phyloP scores from a whole-genome alignment of 2,888 invertebrate species.

The Hofmannophila pseudospretella region DNA sequence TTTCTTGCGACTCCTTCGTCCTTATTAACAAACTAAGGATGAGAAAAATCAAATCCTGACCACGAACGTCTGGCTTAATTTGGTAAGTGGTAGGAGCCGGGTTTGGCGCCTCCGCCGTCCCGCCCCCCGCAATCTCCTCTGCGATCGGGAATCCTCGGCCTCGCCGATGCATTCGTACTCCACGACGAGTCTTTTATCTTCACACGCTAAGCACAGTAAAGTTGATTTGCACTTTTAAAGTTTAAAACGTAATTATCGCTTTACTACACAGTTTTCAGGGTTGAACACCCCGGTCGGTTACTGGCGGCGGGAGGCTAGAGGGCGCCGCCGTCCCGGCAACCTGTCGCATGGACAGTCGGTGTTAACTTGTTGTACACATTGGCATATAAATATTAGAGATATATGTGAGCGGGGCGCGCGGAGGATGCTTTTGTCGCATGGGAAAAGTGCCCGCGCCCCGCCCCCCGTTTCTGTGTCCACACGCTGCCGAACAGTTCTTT shows the following conservation, averaged over 20 bases:
- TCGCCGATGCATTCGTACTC: too few species aligned
- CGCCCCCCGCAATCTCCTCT: conserved; percentile 11
- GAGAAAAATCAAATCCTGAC: conserved; percentile 99
- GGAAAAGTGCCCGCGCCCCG: conserved; percentile 42
- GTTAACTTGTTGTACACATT: conserved; percentile 67
- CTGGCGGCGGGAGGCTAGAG: conserved; percentile 59
- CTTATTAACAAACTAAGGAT: conserved; percentile 88
- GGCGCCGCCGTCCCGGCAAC: conserved; percentile 64
- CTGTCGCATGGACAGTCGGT: conserved; percentile 73
- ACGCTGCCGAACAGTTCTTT: conserved; percentile 60
- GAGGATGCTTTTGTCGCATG: conserved; percentile 45
- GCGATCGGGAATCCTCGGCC: neutral
- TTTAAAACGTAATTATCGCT: conserved; percentile 6
- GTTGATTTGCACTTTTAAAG: conserved; percentile 18
- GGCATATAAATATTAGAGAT: conserved; percentile 52
- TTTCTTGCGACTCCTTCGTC: conserved; percentile 78
- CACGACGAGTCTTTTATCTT: conserved; percentile 10
- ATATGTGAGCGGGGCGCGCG: conserved; percentile 55
- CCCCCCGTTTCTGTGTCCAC: conserved; percentile 54
- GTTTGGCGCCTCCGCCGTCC: conserved; percentile 57
- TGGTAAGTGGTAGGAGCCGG: conserved; percentile 90
- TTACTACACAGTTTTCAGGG: conserved; percentile 11
- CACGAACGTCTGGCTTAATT: conserved; percentile 98
- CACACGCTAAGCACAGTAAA: conserved; percentile 30
- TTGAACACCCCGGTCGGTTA: conserved; percentile 7